Evolutionary conservation across 2,888 invertebrate genomes (phyloP).

Genomic region (Sthenelais limicola): DNA sequence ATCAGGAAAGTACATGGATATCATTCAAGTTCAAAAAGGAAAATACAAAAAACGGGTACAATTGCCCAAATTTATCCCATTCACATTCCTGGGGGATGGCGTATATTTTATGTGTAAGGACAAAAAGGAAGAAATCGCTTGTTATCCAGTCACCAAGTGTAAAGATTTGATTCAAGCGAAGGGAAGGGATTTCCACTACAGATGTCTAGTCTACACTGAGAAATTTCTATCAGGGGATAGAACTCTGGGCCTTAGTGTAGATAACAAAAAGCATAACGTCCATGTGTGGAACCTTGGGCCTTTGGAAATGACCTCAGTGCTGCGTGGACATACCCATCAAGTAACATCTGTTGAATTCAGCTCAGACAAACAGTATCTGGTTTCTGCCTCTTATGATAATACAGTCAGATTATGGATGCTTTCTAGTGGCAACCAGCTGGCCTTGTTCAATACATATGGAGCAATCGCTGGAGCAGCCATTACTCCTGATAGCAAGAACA

Average conservation of each 20-base stretch:
- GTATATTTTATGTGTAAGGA: slow-evolving; percentile 32
- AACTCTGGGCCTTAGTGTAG: slow-evolving; percentile 21
- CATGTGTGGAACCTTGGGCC: slow-evolving; percentile 36
- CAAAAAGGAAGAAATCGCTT: no score
- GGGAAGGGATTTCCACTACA: slow-evolving; percentile 10
- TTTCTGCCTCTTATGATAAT: slow-evolving; percentile 44
- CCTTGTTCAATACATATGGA: slow-evolving; percentile 44
- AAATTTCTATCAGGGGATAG: slow-evolving; percentile 30
- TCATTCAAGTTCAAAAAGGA: slow-evolving; percentile 34
- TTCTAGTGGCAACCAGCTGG: slow-evolving; percentile 32
- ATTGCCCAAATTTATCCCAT: slow-evolving; percentile 2
- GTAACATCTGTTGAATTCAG: slow-evolving; percentile 24
- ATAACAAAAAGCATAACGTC: background rate
- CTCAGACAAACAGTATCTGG: slow-evolving; percentile 37
- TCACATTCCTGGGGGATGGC: slow-evolving; percentile 39
- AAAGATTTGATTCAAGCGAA: no score
- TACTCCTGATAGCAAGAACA: background rate
- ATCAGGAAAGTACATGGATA: slow-evolving; percentile 40
- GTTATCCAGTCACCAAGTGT: no score
- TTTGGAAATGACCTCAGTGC: background rate
- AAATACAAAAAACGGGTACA: slow-evolving; percentile 17
- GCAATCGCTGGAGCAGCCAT: slow-evolving; percentile 30
- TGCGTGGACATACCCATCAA: slow-evolving; percentile 40
- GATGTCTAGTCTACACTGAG: slow-evolving; percentile 11
- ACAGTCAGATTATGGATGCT: slow-evolving; percentile 47